Base-by-base conservation (phyloP, 2,113 vertebrate species). In the Fregata magnificens region DNA sequence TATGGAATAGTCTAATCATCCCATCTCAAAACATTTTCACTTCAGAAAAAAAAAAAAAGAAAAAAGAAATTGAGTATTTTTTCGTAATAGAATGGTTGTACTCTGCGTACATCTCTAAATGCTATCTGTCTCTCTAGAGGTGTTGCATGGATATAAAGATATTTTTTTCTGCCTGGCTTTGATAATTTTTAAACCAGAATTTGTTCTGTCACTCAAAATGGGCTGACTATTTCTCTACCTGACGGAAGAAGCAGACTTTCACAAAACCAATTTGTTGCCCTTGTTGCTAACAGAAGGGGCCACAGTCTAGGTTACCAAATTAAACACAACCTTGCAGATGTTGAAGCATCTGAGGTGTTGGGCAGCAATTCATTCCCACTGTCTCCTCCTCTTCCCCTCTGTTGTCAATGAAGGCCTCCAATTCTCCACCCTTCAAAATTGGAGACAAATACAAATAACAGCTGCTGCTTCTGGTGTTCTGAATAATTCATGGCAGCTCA, bases 401-500 rank as follows among this genome's bases (percentile, higher is more conserved):
- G 95, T 55, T 92, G 73, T 72, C 92, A 72, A 9, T 50, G 72
- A 86, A 87, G 65, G 82, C 86, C 93, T 97, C 87, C 82, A 83
- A 19, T 90, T 95, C 97, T 96, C 79, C 93, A 94, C 87, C 88
- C 92, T 97, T 95, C 86, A 86, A 89, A 97, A 93, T 86, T 55
- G 87, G 83, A 91, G 90, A 91, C 82, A 86, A 95, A 95, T 88
- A 93, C 82, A 95, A 96, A 61, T 88, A 97, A 74, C 96, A 97
- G 95, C 95, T 98, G 97, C 87, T 97, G 92, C 74, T 93, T 86
- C 84, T 90, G 87, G 80, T 65, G 65, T n/a, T 92, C 89, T 97
- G 97, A 98, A 97, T 98, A 97, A 98, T 97, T 97, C 92, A 96
- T 90, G 85, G 29, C 52, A 82, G 58, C 55, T 94, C 65, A 65